These are phyloP conservation scores for Agonum fuliginosum DNA, from an alignment of 2,888 invertebrate species.

Conservation along the genomic window DNA sequence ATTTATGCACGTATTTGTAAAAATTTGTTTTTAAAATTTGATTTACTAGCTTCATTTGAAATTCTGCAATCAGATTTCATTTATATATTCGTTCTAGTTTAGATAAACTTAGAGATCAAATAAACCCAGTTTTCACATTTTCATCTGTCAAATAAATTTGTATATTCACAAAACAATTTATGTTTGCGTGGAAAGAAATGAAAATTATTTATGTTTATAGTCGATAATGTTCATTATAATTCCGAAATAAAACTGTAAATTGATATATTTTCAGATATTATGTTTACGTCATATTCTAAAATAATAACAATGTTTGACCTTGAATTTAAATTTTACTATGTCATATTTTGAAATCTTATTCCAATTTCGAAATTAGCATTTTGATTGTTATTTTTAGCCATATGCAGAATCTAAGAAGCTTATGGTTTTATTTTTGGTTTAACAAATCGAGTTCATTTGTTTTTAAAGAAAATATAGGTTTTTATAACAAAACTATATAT, in stretches of 20 bases:
- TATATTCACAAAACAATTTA: constrained; percentile 8
- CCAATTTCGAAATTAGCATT: not conserved
- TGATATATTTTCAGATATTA: not conserved
- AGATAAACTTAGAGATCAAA: constrained; percentile 1
- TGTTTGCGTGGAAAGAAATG: not conserved
- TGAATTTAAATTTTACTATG: not conserved
- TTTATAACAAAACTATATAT: not conserved
- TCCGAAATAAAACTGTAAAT: not conserved
- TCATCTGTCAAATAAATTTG: not conserved
- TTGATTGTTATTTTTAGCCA: not conserved
- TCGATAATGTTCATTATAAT: not conserved
- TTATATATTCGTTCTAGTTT: not conserved
- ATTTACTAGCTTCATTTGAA: not conserved
- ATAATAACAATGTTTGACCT: constrained; percentile 28
- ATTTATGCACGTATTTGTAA: no score
- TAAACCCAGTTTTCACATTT: constrained; percentile 2
- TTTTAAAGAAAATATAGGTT: not conserved
- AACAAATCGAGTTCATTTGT: not conserved
- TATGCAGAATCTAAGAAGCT: no score
- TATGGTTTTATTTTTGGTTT: not conserved
- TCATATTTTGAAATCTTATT: no score
- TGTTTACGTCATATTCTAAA: constrained; percentile 24
- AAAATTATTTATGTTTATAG: not conserved
- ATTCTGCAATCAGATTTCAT: not conserved
- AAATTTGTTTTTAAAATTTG: no score